Evolutionary conservation across 2,113 vertebrate genomes (phyloP), one percentile per base, ranked within the genome.

Genomic region (Gracilinanus agilis): DNA sequence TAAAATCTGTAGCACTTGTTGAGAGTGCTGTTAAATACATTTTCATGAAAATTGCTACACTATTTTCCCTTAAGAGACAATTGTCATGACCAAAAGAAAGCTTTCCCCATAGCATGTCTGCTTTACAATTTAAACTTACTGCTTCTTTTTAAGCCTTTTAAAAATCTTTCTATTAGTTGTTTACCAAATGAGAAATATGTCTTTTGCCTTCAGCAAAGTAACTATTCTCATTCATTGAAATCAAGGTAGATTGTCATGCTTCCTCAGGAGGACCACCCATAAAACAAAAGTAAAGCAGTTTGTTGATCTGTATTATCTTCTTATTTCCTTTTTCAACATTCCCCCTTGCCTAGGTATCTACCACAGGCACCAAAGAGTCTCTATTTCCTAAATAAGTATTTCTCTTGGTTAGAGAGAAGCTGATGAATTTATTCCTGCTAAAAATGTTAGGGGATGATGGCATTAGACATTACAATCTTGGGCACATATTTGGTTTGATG

Each of bases 41-140:
- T 83, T 91, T 91, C 55, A 89, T 1, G 54, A 93, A 90, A 90
- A 88, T 90, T 61, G n/a, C 61, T 83, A 40, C 89, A 34, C 89
- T 54, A 54, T 34, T 92, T 89, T 83, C 53, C 27, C 67, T 8
- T 90, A 27, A 83, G 34, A 34, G 40, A 49, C 54, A 90, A 88
- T 40, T 91, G 8, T 53, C 53, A 90, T 4, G 61, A 95, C 90
- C 90, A 90, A 90, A 53, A 95, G 55, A 92, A 34, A 95, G 90
- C 24, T 90, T 10, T 92, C 67, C 61, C 34, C 75, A 2, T 95
- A 27, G 88, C 61, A 93, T 93, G 2, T 91, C 89, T 55, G 40
- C 90, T 88, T n/a, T n/a, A 27, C 95, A 96, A 56, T 55, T 16
- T 89, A 27, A 75, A 55, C 34, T 21, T 34, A 54, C 54, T 34